Evolutionary conservation across 2,113 vertebrate species (phyloP).

Genomic region (Nothoprocta perdicaria): DNA sequence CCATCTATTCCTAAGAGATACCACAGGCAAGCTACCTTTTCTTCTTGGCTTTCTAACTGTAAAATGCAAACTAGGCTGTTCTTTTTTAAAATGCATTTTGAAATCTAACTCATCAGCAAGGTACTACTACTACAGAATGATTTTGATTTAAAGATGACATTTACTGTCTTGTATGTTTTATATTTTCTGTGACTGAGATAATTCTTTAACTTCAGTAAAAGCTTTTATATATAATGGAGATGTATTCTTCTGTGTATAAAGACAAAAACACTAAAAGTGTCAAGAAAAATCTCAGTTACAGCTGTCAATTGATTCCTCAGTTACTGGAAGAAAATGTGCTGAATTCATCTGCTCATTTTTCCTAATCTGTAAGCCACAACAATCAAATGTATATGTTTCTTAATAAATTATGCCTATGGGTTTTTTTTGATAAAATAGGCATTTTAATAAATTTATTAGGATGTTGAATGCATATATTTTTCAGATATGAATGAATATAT

Average conservation of each 20-base stretch:
- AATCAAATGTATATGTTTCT: not conserved
- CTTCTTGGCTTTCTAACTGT: not conserved
- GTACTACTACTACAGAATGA: not conserved
- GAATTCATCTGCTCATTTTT: not conserved
- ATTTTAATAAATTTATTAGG: not conserved
- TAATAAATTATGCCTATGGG: not conserved
- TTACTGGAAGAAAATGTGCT: not conserved
- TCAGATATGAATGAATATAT: not conserved
- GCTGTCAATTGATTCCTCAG: not conserved
- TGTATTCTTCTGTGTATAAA: not conserved
- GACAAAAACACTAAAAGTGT: not conserved
- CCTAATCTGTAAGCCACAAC: not conserved
- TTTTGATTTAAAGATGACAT: not conserved
- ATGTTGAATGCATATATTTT: not conserved
- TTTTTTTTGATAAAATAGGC: not conserved
- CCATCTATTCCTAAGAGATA: not conserved
- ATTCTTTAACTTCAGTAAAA: not conserved
- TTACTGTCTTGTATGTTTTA: not conserved
- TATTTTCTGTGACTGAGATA: not conserved
- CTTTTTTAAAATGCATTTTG: not conserved
- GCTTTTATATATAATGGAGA: not conserved
- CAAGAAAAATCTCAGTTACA: not conserved
- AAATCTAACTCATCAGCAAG: not conserved
- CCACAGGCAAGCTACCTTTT: not conserved
- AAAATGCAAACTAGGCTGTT: not conserved